A percentile compares a stretch with the other conserved stretches of the same genome.
Evolutionary conservation across 2,113 vertebrate species (phyloP).

Genomic region (Kryptolebias marmoratus): DNA sequence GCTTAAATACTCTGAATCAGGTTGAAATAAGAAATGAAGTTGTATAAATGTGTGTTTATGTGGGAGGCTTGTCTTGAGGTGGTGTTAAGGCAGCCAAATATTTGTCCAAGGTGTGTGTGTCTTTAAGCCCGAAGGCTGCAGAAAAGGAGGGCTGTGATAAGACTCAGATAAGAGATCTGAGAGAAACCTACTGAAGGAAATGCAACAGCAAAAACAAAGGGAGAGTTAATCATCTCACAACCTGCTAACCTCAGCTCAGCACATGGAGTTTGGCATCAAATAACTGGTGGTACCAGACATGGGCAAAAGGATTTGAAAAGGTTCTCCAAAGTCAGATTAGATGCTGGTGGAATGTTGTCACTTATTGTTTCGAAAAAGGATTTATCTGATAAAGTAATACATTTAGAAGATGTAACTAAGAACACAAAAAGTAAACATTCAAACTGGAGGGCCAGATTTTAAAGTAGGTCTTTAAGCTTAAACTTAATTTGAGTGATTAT

Average conservation of each 20-base stretch:
- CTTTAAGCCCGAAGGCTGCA: conserved; percentile 51
- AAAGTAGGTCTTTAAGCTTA: not conserved
- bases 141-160: conserved; percentile 73
- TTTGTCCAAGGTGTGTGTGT: conserved; percentile 74
- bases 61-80: conserved; percentile 51
- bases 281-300: conserved; percentile 69
- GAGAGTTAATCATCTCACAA: conserved; percentile 78
- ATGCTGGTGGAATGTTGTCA: conserved; percentile 37
- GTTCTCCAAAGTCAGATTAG: conserved; percentile 27
- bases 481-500: no score
- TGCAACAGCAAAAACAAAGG: conserved; percentile 70
- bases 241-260: conserved; percentile 53
- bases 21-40: conserved; percentile 13
- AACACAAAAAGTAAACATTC: not conserved
- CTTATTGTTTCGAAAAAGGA: conserved; percentile 31
- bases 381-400: conserved; percentile 10
- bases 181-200: conserved; percentile 68
- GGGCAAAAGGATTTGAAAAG: conserved; percentile 45
- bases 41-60: conserved; percentile 24
- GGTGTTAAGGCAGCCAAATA: conserved; percentile 71
- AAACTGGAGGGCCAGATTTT: not conserved
- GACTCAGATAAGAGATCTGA: conserved; percentile 75
- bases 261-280: conserved; percentile 67
- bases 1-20: not conserved
- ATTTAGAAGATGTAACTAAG: not conserved